Base-by-base conservation (phyloP, 2,797 vertebrate species). In the Emydoidea blandingii region DNA sequence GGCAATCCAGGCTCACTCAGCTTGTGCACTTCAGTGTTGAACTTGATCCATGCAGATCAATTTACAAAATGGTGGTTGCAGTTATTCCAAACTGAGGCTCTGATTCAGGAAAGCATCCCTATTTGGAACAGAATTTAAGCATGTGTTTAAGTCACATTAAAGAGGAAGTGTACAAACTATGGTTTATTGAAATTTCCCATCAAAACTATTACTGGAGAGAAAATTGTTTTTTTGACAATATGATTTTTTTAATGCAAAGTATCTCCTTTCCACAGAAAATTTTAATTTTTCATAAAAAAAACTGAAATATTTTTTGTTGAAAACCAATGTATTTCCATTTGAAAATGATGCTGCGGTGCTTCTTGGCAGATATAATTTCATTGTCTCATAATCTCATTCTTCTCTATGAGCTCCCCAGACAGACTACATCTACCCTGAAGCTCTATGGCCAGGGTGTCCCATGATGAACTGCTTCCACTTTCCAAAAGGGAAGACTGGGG, bases 331-430 rank as follows among this genome's bases (percentile, higher is more conserved):
- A 85, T 65, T 87, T 86, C n/a, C 1, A 8, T 25, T 47, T 44
- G 0, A 31, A 80, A 83, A 79, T 54, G 0, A 56, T 76, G 41
- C 3, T 53, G 5, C 5, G 68, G 15, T 4, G 0, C 41, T 85
- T 88, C 11, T 86, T 47, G 84, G 25, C 80, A 88, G 53, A 31
- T 81, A 6, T 81, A 83, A 2, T 27, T 93, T 57, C 41, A 37
- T 76, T 8, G 14, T 29, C 2, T 81, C 10, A 74, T 47, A 0
- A 68, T 19, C 65, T 68, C 18, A 23, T 68, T 37, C 19, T 37
- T n/a, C 4, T 41, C 12, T 56, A 86, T 90, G 44, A 65, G 68
- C 49, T 76, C 87, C 53, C 86, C 10, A 8, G n/a, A 4, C 6
- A 2, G 87, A 76, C 14, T 56, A 80, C 25, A 76, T 14, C 41